Evolutionary conservation across 2,113 vertebrate genomes (phyloP).

Genomic region (Anhinga anhinga): DNA sequence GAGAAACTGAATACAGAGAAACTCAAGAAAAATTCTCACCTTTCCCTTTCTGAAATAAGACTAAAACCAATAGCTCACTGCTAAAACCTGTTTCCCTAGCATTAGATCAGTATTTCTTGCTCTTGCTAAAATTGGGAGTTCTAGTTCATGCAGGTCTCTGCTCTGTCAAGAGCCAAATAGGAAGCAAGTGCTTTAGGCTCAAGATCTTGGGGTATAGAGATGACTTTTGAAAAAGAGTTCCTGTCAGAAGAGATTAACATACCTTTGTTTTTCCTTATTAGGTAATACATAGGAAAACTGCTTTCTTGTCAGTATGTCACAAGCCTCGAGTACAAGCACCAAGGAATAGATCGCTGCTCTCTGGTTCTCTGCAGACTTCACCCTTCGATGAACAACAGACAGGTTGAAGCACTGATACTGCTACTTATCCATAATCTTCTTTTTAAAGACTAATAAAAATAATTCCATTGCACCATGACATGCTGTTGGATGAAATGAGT

Average conservation of each 20-base stretch:
- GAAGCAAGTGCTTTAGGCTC: not conserved
- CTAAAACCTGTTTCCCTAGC: not conserved
- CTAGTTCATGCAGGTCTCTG: not conserved
- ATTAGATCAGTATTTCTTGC: not conserved
- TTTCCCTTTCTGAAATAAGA: not conserved
- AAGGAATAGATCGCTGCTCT: not conserved
- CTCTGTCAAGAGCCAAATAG: not conserved
- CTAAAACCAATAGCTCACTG: not conserved
- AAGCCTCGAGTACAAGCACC: not conserved
- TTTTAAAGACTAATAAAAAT: not conserved
- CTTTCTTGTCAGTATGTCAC: not conserved
- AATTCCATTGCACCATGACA: not conserved
- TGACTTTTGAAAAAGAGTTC: not conserved
- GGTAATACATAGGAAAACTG: not conserved
- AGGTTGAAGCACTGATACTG: not conserved
- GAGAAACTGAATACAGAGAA: conserved; percentile 32
- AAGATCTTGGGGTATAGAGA: not conserved
- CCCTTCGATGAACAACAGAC: not conserved
- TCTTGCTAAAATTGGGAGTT: not conserved
- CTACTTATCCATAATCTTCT: not conserved
- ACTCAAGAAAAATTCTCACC: conserved; percentile 11
- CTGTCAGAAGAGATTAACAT: not conserved
- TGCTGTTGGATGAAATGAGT: not conserved
- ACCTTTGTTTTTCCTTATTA: not conserved
- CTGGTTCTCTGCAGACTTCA: not conserved